Evolutionary conservation across 2,888 invertebrate species (phyloP), one percentile per base, ranked within the genome.

Genomic region (Perdita meconis): DNA sequence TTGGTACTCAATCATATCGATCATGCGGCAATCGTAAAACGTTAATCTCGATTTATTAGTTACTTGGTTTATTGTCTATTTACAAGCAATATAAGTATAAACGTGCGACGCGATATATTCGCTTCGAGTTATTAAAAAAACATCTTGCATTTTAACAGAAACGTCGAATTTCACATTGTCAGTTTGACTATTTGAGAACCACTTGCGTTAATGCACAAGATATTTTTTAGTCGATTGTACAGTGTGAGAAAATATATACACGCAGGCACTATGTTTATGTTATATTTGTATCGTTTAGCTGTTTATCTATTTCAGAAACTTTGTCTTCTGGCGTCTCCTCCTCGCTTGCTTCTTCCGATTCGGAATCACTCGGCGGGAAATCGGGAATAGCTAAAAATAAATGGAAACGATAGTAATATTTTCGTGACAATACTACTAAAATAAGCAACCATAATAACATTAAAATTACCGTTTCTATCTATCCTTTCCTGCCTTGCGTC

Each of bases 401-500:
- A 56, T 2, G n/a, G 61, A 51, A 36, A 67, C 6, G 2, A 30
- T 6, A 30, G 6, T 30, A 30, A n/a, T n/a, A n/a, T n/a, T n/a
- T n/a, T n/a, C n/a, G n/a, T n/a, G n/a, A n/a, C n/a, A n/a, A n/a
- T n/a, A n/a, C n/a, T n/a, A n/a, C n/a, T 30, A 30, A 4, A 4
- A 2, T 30, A 30, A 4, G 30, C 2, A 30, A 30, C 6, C 30
- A 30, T 30, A 34, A 53, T 24, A 1, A 22, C 10, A 30, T 8
- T 57, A 56, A 4, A 66, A 55, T 75, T 83, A 92, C 92, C 87
- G 38, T 78, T 84, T 77, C 90, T 88, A 24, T 91, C 86, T 34
- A 82, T 60, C 77, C 93, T 94, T 84, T 95, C 95, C 85, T 94
- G 93, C 83, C 94, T 93, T 2, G 94, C 95, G 34, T 94, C 93